Evolutionary conservation across 2,888 invertebrate species (phyloP), one percentile per base, ranked within the genome.

Genomic region (Lamproptera curius): DNA sequence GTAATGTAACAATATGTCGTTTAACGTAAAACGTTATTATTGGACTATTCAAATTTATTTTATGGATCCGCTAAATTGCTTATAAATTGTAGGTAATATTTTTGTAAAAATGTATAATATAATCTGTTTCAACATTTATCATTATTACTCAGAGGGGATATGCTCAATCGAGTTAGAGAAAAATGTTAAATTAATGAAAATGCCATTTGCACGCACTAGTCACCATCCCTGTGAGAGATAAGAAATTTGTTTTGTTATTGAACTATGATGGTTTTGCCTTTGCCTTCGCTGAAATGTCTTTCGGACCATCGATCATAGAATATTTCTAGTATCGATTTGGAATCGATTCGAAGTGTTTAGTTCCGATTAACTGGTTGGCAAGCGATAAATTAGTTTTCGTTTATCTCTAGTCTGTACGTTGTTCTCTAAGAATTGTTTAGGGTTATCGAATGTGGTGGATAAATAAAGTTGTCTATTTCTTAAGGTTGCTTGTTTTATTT

Each of bases 351-450:
- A n/a, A n/a, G n/a, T n/a, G n/a, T n/a, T n/a, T n/a, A n/a, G n/a
- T n/a, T n/a, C n/a, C n/a, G n/a, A n/a, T n/a, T n/a, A n/a, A n/a
- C n/a, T n/a, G n/a, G n/a, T n/a, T n/a, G n/a, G n/a, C n/a, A n/a
- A n/a, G 6, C 6, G 20, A 20, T 6, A 6, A 36, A 36, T 36
- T 36, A 6, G 2, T 16, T 37, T 17, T 1, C 1, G 16, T 37
- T 9, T 20, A 49, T 40, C 40, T 49, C 49, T 49, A 49, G 49
- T 49, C 49, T 49, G 39, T 49, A 49, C n/a, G 35, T 40, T 36
- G 44, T 43, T 49, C 40, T 39, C 35, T 44, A 36, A 49, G 40
- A 39, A 37, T 40, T 49, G 40, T 44, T 49, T 42, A 46, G 38
- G 20, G 38, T 42, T 45, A 42, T 38, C 8, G 11, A 45, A 45